Conservation (phyloP, 2,113 vertebrate species). For the Willisornis vidua region DNA sequence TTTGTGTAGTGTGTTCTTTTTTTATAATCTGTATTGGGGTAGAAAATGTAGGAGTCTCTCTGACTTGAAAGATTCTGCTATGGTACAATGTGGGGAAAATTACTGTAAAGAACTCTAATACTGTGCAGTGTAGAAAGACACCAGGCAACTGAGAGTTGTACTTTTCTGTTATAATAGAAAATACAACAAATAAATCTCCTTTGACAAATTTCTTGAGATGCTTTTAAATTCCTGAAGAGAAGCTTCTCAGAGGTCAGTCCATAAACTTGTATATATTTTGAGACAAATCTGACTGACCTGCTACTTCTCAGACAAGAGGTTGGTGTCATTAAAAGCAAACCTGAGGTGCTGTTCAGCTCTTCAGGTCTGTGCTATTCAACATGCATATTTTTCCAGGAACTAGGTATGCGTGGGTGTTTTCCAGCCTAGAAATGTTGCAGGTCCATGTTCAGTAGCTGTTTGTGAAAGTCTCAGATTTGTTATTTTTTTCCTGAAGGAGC, state of each 20-base stretch:
- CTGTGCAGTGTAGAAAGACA: neutral
- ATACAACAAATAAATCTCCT: neutral
- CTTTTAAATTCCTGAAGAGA: neutral
- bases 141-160: neutral
- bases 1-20: neutral
- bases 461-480: neutral
- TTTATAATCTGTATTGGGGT: neutral
- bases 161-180: fast-evolving
- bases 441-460: neutral
- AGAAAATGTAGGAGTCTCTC: neutral
- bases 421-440: neutral
- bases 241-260: neutral
- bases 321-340: neutral
- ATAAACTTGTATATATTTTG: neutral
- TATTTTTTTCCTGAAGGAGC: neutral
- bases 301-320: neutral
- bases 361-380: neutral
- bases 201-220: neutral
- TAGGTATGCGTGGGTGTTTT: no score
- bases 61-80: neutral
- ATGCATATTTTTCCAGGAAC: fast-evolving
- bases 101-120: neutral
- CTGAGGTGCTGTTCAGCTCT: neutral
- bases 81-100: neutral
- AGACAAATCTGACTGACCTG: neutral